These are phyloP conservation scores for Triplophysa yarkandensis DNA, from an alignment of 2,797 vertebrate species.

Conservation along the genomic window DNA sequence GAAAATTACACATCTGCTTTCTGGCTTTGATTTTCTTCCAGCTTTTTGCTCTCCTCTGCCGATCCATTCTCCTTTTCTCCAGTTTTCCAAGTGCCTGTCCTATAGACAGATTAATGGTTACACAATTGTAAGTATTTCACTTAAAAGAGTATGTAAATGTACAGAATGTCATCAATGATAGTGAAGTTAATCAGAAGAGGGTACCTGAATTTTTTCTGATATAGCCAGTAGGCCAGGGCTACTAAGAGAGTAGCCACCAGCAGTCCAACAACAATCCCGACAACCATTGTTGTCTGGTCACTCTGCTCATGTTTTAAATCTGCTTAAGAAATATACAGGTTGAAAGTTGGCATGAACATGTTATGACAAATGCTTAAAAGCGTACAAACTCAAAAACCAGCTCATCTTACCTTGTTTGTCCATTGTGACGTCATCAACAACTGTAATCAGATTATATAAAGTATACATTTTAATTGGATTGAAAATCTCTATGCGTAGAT, in stretches of 20 bases:
- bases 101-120: constrained; percentile 54
- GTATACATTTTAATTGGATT: constrained; percentile 58
- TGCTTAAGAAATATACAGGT: constrained; percentile 51
- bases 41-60: constrained; percentile 94
- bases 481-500: constrained; percentile 54
- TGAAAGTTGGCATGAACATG: neutral
- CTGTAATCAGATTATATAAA: constrained; percentile 84
- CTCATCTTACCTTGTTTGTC: constrained; percentile 77
- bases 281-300: constrained; percentile 86
- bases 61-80: constrained; percentile 93
- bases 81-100: constrained; percentile 82
- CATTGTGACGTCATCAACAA: constrained; percentile 74
- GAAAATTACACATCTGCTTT: constrained; percentile 91
- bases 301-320: constrained; percentile 65
- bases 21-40: constrained; percentile 89
- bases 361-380: constrained; percentile 33
- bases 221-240: constrained; percentile 87
- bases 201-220: constrained; percentile 94
- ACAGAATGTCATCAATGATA: neutral
- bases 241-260: constrained; percentile 83
- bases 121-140: neutral
- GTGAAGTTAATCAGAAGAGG: constrained; percentile 34
- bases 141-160: neutral
- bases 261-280: constrained; percentile 89
- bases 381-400: constrained; percentile 43